Evolutionary conservation across 2,797 vertebrate species (phyloP).

Genomic region (Platalea minor): DNA sequence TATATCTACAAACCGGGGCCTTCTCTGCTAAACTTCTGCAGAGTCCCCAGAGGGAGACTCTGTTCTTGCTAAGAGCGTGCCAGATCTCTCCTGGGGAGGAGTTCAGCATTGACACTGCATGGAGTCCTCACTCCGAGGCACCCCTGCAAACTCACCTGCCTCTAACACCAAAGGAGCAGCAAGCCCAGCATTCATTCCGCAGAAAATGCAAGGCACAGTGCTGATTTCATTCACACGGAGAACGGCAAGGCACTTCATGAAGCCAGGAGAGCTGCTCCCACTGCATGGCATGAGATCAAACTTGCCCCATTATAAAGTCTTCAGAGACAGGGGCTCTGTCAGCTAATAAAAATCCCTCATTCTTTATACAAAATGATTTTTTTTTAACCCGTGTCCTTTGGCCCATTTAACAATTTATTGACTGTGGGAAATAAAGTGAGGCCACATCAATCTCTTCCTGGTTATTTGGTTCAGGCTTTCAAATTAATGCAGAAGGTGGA

Average conservation of each 20-base stretch:
- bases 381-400: constrained; percentile 55
- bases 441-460: constrained; percentile 57
- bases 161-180: neutral
- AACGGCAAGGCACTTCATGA: neutral
- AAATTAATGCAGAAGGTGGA: constrained; percentile 52
- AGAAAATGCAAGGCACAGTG: neutral
- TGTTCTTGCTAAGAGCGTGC: accelerated
- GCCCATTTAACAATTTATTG: constrained; percentile 60
- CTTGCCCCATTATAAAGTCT: neutral
- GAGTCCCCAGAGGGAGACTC: neutral
- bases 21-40: neutral
- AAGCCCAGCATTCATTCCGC: neutral
- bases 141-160: neutral
- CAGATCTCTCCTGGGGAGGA: neutral
- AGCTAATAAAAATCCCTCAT: constrained; percentile 46
- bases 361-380: constrained; percentile 46
- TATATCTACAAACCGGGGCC: neutral
- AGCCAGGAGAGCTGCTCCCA: constrained; percentile 14
- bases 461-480: constrained; percentile 62
- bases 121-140: neutral
- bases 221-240: neutral
- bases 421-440: constrained; percentile 57
- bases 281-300: neutral
- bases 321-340: neutral
- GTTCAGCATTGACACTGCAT: accelerated